A percentile compares a stretch with the other conserved stretches of the same genome.
Conservation (phyloP, 2,797 vertebrate genomes). For the Ceyx erithaca region DNA sequence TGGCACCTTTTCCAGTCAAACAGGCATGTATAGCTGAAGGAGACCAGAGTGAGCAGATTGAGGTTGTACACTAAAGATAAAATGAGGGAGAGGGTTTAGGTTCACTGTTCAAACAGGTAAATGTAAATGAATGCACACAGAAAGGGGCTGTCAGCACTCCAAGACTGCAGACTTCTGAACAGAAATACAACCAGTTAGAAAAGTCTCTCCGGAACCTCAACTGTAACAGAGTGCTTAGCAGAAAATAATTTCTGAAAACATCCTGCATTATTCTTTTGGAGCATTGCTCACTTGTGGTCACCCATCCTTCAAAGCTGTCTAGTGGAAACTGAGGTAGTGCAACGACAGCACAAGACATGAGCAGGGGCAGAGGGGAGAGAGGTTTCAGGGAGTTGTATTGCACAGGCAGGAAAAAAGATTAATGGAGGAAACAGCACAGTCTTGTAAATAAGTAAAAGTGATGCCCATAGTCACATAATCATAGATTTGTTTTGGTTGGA, state of each 20-base stretch:
- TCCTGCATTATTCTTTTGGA: not conserved
- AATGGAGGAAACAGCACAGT: not conserved
- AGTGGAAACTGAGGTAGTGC: not conserved
- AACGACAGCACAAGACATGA: not conserved
- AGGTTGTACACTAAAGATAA: not conserved
- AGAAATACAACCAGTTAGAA: not conserved
- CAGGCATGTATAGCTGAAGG: not conserved
- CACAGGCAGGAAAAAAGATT: not conserved
- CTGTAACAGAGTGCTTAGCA: not conserved
- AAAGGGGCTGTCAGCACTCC: not conserved
- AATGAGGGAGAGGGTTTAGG: not conserved
- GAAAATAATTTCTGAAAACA: not conserved
- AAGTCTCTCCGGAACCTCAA: not conserved
- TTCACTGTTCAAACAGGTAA: not conserved
- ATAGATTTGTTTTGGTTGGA: no score
- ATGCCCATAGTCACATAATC: not conserved
- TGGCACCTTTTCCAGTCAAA: not conserved
- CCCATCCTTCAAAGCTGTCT: not conserved
- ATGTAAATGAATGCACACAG: not conserved
- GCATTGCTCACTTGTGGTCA: not conserved
- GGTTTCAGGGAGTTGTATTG: not conserved
- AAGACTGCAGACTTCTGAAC: not conserved
- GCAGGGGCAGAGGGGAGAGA: not conserved
- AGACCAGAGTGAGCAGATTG: not conserved
- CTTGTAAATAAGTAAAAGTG: not conserved